These are phyloP conservation scores for Heliconius cydno DNA, from an alignment of 2,888 invertebrate species.

Conservation along the genomic window DNA sequence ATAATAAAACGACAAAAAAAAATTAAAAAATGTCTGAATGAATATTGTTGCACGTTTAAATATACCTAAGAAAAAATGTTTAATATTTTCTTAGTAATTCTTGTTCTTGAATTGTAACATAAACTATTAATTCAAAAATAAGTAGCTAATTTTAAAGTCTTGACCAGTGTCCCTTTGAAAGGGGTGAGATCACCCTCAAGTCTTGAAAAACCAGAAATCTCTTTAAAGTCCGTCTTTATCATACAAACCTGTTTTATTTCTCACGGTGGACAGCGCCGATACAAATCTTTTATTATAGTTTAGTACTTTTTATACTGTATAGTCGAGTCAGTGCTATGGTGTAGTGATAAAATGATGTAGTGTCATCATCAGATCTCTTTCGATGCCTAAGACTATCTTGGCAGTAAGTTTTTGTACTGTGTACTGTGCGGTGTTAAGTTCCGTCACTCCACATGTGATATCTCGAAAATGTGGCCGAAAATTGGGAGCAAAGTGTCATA, in stretches of 20 bases:
- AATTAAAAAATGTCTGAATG: not conserved
- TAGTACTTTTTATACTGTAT: conserved; percentile 34
- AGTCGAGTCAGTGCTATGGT: conserved; percentile 14
- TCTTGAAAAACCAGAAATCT: conserved; percentile 24
- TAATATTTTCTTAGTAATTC: no score
- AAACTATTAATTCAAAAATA: not conserved
- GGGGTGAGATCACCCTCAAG: conserved; percentile 39
- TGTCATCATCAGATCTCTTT: not conserved
- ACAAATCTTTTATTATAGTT: conserved; percentile 38
- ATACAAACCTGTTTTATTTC: conserved; percentile 47
- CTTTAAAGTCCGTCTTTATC: conserved; percentile 32
- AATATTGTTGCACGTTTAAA: no score
- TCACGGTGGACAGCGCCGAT: conserved; percentile 45
- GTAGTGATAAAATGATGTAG: not conserved
- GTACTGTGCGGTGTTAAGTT: not conserved
- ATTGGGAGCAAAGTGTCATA: not conserved
- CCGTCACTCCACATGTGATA: not conserved
- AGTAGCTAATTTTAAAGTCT: not conserved
- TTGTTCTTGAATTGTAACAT: not conserved
- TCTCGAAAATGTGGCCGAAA: not conserved
- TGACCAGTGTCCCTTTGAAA: conserved; percentile 45
- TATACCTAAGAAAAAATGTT: no score
- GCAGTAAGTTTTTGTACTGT: not conserved
- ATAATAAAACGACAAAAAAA: not conserved
- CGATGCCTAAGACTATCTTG: not conserved